phyloP scores from a whole-genome alignment of 1,140 invertebrate genomes.

The Phthorimaea operculella region DNA sequence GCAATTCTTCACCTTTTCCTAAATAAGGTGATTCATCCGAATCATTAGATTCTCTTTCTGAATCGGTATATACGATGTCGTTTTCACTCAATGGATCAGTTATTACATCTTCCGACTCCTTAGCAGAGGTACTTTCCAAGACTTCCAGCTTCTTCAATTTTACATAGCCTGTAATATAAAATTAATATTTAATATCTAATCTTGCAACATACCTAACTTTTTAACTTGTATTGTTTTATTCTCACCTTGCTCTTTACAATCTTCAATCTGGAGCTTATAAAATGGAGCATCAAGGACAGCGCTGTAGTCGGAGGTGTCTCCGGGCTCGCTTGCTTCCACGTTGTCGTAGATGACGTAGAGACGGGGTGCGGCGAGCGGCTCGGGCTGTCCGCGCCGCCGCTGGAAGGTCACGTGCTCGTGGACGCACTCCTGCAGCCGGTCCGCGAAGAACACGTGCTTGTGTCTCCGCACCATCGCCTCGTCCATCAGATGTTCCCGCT shows the following conservation, averaged over 20 bases:
- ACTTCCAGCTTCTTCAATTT: slow-evolving; percentile 67
- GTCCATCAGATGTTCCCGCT: slow-evolving; percentile 53
- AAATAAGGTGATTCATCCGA: slow-evolving; percentile 42
- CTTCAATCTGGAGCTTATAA: slow-evolving; percentile 75
- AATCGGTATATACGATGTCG: slow-evolving; percentile 54
- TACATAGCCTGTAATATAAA: slow-evolving; percentile 62
- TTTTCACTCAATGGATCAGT: slow-evolving; percentile 2
- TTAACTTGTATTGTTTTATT: background rate
- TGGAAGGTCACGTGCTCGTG: slow-evolving; percentile 65
- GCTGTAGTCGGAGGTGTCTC: slow-evolving; percentile 71
- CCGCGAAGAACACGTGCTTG: slow-evolving; percentile 71
- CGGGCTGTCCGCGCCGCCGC: slow-evolving; percentile 35
- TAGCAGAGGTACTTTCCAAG: slow-evolving; percentile 44
- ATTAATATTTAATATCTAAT: too few relatives aligned
- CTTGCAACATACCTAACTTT: too few relatives aligned
- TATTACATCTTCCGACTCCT: slow-evolving; percentile 28
- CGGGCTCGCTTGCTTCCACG: slow-evolving; percentile 75
- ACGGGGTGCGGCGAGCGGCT: slow-evolving; percentile 73
- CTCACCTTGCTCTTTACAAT: slow-evolving; percentile 69
- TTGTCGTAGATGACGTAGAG: slow-evolving; percentile 80
- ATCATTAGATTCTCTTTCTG: slow-evolving; percentile 53
- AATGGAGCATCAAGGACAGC: slow-evolving; percentile 71
- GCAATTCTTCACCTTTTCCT: slow-evolving; percentile 29
- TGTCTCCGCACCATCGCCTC: slow-evolving; percentile 68
- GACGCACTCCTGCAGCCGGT: slow-evolving; percentile 72